A percentile compares a stretch with the other conserved stretches of the same genome.
Evolutionary conservation across 2,888 invertebrate genomes (phyloP).

Genomic region (Tyria jacobaeae): DNA sequence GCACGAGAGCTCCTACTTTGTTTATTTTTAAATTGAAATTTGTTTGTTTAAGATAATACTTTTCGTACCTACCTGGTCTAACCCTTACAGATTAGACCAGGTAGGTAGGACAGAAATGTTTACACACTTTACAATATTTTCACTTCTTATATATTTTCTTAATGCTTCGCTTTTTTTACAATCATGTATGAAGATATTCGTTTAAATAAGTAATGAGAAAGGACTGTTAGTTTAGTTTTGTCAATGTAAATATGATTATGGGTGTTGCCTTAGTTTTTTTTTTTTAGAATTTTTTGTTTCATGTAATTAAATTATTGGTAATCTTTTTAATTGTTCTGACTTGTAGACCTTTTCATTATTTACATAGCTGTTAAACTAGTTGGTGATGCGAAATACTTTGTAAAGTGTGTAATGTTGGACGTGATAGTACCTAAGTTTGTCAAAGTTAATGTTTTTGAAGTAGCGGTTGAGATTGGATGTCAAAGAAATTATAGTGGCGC

Average conservation of each 20-base stretch:
- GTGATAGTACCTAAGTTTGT: slow-evolving; percentile 3
- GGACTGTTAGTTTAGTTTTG: background rate
- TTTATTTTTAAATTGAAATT: background rate
- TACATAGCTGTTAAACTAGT: background rate
- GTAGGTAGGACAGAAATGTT: background rate
- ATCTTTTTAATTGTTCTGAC: background rate
- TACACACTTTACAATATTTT: slow-evolving; percentile 5
- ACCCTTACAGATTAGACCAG: background rate
- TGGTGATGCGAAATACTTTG: background rate
- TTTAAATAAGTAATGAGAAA: background rate
- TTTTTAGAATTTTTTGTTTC: background rate
- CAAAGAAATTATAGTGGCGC: slow-evolving; percentile 45
- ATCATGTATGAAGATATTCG: background rate
- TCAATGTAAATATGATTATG: background rate
- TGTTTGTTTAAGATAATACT: background rate
- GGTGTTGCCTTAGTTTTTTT: background rate
- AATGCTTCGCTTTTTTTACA: background rate
- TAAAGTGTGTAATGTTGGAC: slow-evolving; percentile 11
- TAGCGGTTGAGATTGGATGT: slow-evolving; percentile 39
- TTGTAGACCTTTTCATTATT: background rate
- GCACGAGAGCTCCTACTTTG: background rate
- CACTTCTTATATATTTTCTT: background rate
- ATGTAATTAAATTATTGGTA: background rate
- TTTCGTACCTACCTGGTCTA: no score
- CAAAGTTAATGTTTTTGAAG: slow-evolving; percentile 30